Evolutionary conservation across 35 echinoderm and acorn worm genomes (phyloP), one percentile per base, ranked within the genome.

Genomic region (Heliocidaris erythrogramma): DNA sequence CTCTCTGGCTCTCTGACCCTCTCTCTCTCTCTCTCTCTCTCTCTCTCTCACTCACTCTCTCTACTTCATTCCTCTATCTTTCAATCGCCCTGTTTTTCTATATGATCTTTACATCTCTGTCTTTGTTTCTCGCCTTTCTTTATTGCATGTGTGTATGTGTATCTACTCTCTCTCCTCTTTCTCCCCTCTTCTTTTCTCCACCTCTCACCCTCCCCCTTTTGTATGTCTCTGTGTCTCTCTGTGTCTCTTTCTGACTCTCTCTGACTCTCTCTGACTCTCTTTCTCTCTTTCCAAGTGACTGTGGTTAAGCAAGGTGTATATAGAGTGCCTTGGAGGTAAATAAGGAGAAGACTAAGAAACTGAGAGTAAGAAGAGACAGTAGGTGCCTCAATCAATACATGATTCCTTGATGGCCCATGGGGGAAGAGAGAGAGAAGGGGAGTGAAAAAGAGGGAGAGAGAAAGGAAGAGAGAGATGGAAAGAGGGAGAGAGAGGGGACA

Each of bases 381-480:
- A 47, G 31, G 87, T 89, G 87, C 87, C 31, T 89, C 87, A 89
- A 89, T 89, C 87, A 89, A 89, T 89, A 89, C 10, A 89, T 89
- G 87, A 89, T 32, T 89, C 87, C 32, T 47, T 14, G 12, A 89
- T 89, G 30, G 29, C 87, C 29, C 8, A 30, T 5, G 31, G 87
- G 87, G 16, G 90, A 92, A 27, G 29, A 56, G 29, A 53, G 49
- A 30, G 31, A 30, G 90, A 50, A 2, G 30, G 29, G 9, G 90
- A 53, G 48, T 5, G 2, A 48, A 48, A 90, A 48, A 56, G 90
- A 16, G 49, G 53, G 48, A 65, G 88, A 86, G 85, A 94, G 85
- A 65, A 29, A 35, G 32, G 5, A 5, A 35, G 49, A 92, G 32
- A 48, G 47, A 48, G 9, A 27, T 0, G 48, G 24, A 50, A 5